Base-by-base conservation (phyloP, 2,113 vertebrate species). In the Cebus imitator region DNA sequence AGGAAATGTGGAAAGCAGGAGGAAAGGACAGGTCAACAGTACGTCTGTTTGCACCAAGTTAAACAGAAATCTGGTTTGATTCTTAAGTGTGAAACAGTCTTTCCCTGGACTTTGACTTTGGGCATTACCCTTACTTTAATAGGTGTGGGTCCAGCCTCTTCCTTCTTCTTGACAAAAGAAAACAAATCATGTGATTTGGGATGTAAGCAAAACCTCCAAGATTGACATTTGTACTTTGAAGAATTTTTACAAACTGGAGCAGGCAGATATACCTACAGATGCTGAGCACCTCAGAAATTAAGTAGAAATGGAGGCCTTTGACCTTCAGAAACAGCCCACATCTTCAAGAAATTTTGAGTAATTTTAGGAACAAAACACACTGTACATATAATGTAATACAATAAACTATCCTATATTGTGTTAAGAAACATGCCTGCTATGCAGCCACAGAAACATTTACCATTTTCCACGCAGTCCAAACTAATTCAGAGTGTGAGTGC, bases 331-430 rank as follows among this genome's bases (percentile, higher is more conserved):
- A 86, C 10, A 70, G 40, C 81, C 58, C 35, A 43, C 10, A 6
- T 48, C 48, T 61, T 91, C 43, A 76, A 91, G 25, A 72, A 80
- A 82, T 2, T 27, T 57, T 61, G 21, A 89, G 27, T 87, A 40
- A 58, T 90, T 94, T 96, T 87, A 96, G 43, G 90, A 92, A 82
- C 57, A 85, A 94, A 92, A 58, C 18, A 76, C 37, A 92, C 50
- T 64, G 14, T 32, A 32, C 32, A 32, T 64, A 52, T 52, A 52
- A 52, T 17, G 50, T 52, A 52, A 52, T 52, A 32, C 27, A 32
- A 64, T 32, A 32, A 64, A 64, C 61, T 78, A 18, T 78, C 27
- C 27, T 48, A 2, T 48, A 48, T 48, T 76, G 73, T 50, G 40
- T 84, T 90, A 90, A 96, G 50, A 68, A 78, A 72, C 35, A 79